A percentile compares a stretch with the other conserved stretches of the same genome.
Evolutionary conservation across 2,797 vertebrate genomes (phyloP).

Genomic region (Spinibarbus caldwelli): DNA sequence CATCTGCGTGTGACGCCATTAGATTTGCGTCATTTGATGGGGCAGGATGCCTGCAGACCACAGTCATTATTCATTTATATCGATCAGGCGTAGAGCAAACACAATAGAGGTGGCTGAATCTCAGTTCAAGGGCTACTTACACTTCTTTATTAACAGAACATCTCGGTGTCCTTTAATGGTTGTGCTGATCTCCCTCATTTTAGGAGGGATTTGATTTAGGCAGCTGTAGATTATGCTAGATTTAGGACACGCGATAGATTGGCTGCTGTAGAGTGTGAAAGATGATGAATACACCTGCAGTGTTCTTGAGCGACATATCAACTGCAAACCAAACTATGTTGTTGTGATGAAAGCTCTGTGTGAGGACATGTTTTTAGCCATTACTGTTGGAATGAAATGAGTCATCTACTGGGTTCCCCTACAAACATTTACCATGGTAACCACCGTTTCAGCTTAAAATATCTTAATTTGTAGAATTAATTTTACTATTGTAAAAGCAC

Average conservation of each 20-base stretch:
- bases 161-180: slow-evolving; percentile 9
- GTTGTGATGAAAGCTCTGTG: not conserved
- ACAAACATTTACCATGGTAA: slow-evolving; percentile 7
- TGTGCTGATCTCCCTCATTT: slow-evolving; percentile 16
- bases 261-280: slow-evolving; percentile 38
- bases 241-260: slow-evolving; percentile 32
- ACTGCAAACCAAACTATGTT: slow-evolving; percentile 44
- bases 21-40: slow-evolving; percentile 9
- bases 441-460: not conserved
- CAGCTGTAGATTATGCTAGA: slow-evolving; percentile 16
- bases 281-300: not conserved
- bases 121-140: too few relatives aligned
- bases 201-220: not conserved
- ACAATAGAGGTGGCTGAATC: too few relatives aligned
- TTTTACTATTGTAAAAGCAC: not conserved
- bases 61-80: slow-evolving; percentile 21
- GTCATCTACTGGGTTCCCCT: not conserved
- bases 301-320: not conserved
- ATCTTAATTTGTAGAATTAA: not conserved
- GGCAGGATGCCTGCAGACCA: slow-evolving; percentile 24
- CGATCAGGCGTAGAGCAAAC: not conserved
- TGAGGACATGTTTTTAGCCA: not conserved
- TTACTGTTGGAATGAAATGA: too few relatives aligned
- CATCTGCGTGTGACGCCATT: not conserved
- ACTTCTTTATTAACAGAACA: not conserved